A percentile compares a stretch with the other conserved stretches of the same genome.
Evolutionary conservation across 1,140 invertebrate genomes (phyloP).

Genomic region (Bombus soroeensis): DNA sequence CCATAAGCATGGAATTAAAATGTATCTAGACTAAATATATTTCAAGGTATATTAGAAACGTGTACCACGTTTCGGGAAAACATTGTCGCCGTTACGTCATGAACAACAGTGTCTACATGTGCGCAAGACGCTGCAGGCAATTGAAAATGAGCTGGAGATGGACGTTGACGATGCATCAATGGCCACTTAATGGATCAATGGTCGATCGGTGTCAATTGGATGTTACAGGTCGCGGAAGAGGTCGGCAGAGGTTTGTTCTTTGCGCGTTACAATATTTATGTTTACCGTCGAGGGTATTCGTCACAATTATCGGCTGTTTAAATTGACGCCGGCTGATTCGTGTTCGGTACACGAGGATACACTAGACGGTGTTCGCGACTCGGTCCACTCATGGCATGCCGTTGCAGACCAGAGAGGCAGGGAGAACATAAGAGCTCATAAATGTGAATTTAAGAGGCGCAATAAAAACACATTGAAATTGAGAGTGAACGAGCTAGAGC

Average conservation of each 20-base stretch:
- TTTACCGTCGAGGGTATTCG: conserved; percentile 56
- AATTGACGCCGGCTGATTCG: conserved; percentile 67
- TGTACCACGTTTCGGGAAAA: not conserved
- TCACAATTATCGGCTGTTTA: conserved; percentile 66
- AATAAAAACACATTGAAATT: conserved; percentile 84
- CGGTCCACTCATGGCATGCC: conserved; percentile 55
- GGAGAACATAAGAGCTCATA: conserved; percentile 83
- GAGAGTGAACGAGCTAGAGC: conserved; percentile 81
- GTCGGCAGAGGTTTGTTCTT: not conserved
- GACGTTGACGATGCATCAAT: not conserved
- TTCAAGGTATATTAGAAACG: not conserved
- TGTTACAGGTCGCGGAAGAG: conserved; percentile 8
- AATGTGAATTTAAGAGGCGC: conserved; percentile 84
- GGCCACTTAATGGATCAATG: conserved; percentile 21
- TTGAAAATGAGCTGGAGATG: not conserved
- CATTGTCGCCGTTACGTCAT: not conserved
- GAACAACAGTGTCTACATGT: no score
- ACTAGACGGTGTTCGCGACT: conserved; percentile 25
- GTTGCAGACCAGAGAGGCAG: conserved; percentile 64
- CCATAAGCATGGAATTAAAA: not conserved
- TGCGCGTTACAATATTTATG: conserved; percentile 62
- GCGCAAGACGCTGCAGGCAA: not conserved
- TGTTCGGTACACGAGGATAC: conserved; percentile 65
- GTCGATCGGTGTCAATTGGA: conserved; percentile 38
- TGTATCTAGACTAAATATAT: not conserved